Percentiles rank a stretch among this genome's conserved stretches.
Evolutionary conservation across 2,888 invertebrate genomes (phyloP).

Genomic region (Anoplius nigerrimus): DNA sequence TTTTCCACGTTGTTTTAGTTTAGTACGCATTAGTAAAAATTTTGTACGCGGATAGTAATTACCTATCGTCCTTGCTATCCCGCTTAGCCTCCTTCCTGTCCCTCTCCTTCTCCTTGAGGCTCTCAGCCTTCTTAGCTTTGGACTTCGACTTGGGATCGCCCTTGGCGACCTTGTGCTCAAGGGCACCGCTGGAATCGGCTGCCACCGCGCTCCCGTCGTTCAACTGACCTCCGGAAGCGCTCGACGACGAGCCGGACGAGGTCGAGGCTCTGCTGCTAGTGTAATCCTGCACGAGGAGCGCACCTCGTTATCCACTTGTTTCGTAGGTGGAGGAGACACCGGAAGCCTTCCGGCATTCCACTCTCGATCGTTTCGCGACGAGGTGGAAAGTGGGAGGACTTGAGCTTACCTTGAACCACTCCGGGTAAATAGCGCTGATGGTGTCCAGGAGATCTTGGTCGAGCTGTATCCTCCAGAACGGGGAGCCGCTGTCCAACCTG

Average conservation of each 20-base stretch:
- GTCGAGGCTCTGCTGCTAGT: conserved; percentile 69
- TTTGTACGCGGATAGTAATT: conserved; percentile 16
- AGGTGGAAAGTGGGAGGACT: conserved; percentile 11
- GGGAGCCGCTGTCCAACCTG: conserved; percentile 83
- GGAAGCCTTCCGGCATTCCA: conserved; percentile 1
- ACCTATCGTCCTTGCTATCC: conserved; percentile 58
- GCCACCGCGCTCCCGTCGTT: conserved; percentile 62
- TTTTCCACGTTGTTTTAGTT: no score
- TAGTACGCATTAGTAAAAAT: no score
- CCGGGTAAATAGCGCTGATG: conserved; percentile 93
- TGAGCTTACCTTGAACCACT: conserved; percentile 86
- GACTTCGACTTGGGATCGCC: conserved; percentile 64
- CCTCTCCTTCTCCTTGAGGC: conserved; percentile 56
- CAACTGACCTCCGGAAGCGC: conserved; percentile 56
- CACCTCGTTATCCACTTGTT: conserved; percentile 48
- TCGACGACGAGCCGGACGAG: conserved; percentile 54
- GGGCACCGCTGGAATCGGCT: conserved; percentile 58
- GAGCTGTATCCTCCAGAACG: conserved; percentile 93
- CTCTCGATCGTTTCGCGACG: conserved; percentile 10
- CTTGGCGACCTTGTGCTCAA: conserved; percentile 64
- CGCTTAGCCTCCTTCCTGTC: conserved; percentile 66
- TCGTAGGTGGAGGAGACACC: conserved; percentile 31
- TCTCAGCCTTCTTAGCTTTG: conserved; percentile 67
- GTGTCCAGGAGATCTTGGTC: conserved; percentile 95
- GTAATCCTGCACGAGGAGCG: conserved; percentile 65